Base-by-base conservation (phyloP, 2,888 invertebrate genomes). In the Matsumyia berberina region DNA sequence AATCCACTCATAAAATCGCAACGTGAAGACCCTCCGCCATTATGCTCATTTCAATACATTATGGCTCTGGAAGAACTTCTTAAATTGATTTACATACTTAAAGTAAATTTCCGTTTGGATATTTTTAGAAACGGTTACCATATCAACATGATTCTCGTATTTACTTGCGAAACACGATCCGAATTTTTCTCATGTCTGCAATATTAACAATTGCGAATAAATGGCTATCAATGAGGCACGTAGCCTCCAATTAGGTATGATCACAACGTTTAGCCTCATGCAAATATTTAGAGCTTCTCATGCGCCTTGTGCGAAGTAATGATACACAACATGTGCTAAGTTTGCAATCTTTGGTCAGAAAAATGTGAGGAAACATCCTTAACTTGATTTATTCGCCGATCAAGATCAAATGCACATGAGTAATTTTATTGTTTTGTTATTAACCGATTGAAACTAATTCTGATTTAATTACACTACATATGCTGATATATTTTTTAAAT, bases 101-200 rank as follows among this genome's bases (percentile, higher is more conserved):
- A n/a, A 51, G 31, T 51, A 51, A 51, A 51, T 31, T 12, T 51
- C 2, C 7, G 31, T 24, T 7, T 51, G n/a, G n/a, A 12, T 51
- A 51, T 51, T 51, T 58, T 58, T 39, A 58, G 57, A 24, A 39
- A 39, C 19, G 35, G 11, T 57, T 57, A 39, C 6, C 19, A 12
- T 12, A 24, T 17, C 29, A 5, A 15, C 33, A 19, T 37, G 7
- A 19, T 57, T 39, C n/a, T n/a, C 24, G 17, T 19, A 64, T 64
- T 46, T 35, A 35, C 31, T 64, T 64, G 46, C 62, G 19, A 44
- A 64, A 64, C 62, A 64, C 62, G 62, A 46, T 46, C 19, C 5
- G 12, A 4, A 29, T 9, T 29, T 60, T 12, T 29, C 17, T 64
- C 46, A 46, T 64, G 62, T 64, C 19, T 44, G 9, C 42, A 60